Conservation (phyloP, 2,888 invertebrate species). For the Tetramorium bicarinatum region DNA sequence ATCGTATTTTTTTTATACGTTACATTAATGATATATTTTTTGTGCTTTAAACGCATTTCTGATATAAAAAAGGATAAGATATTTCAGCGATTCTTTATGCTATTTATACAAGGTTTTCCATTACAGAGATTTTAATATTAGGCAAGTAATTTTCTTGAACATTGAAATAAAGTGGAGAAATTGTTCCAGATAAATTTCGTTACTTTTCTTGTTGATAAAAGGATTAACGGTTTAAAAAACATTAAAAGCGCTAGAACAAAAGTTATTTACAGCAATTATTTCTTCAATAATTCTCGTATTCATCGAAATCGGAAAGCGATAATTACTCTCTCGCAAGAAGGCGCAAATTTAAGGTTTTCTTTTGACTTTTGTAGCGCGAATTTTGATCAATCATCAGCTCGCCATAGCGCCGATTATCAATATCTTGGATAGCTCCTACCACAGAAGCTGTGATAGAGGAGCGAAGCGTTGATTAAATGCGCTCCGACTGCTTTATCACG, state of each 20-base stretch:
- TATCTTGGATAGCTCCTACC: slow-evolving; percentile 20
- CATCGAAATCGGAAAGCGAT: slow-evolving; percentile 4
- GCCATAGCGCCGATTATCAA: slow-evolving; percentile 33
- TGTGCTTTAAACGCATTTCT: background rate
- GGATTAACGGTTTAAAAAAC: background rate
- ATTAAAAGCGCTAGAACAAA: background rate
- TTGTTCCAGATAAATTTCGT: background rate
- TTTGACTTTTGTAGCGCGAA: slow-evolving; percentile 25
- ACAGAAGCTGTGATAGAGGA: slow-evolving; percentile 25
- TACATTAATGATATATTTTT: background rate
- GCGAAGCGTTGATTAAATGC: slow-evolving; percentile 53
- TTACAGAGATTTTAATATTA: background rate
- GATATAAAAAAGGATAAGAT: background rate
- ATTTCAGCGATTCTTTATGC: background rate
- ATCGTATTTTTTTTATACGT: background rate
- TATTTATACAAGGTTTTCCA: background rate
- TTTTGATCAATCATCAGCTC: slow-evolving; percentile 1
- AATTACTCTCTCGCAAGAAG: slow-evolving; percentile 6
- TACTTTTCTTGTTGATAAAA: background rate
- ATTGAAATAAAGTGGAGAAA: background rate
- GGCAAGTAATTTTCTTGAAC: background rate
- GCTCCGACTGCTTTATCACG: slow-evolving; percentile 36
- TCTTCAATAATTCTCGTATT: slow-evolving; percentile 17
- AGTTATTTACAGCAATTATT: background rate
- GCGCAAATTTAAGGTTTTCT: background rate